phyloP scores from a whole-genome alignment of 2,888 invertebrate species.

The Chelonus formosanus region DNA sequence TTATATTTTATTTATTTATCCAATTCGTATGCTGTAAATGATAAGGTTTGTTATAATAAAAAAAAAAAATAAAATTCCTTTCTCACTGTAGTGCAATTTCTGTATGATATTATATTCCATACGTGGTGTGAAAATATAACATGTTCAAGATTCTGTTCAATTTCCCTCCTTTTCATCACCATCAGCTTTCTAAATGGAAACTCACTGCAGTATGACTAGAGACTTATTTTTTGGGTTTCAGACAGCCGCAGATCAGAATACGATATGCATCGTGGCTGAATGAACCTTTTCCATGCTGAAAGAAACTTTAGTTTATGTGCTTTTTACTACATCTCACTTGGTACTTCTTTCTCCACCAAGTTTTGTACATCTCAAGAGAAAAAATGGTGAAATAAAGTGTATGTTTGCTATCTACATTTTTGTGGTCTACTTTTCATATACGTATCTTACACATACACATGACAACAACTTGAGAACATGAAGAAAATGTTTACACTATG shows the following conservation, averaged over 20 bases:
- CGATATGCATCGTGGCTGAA: constrained; percentile 50
- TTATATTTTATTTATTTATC: too few relatives aligned
- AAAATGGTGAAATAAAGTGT: constrained; percentile 20
- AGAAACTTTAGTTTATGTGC: constrained; percentile 14
- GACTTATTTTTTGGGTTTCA: constrained; percentile 14
- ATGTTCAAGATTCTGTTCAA: not conserved
- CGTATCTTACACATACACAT: not conserved
- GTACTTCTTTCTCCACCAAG: not conserved
- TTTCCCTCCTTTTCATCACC: constrained; percentile 1
- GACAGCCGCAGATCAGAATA: constrained; percentile 49
- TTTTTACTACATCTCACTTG: not conserved
- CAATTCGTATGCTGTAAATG: too few relatives aligned
- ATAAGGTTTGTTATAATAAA: too few relatives aligned
- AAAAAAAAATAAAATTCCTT: too few relatives aligned
- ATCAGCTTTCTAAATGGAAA: not conserved
- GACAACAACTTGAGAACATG: not conserved
- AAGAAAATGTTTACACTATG: constrained; percentile 2
- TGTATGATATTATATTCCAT: too few relatives aligned
- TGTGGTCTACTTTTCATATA: constrained; percentile 13
- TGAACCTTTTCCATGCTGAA: constrained; percentile 35
- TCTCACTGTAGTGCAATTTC: too few relatives aligned
- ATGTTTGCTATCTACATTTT: constrained; percentile 15
- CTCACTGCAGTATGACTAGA: constrained; percentile 6
- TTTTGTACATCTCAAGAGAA: not conserved
- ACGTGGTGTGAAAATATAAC: too few relatives aligned